Evolutionary conservation across 2,797 vertebrate species (phyloP).

Genomic region (Luscinia luscinia): DNA sequence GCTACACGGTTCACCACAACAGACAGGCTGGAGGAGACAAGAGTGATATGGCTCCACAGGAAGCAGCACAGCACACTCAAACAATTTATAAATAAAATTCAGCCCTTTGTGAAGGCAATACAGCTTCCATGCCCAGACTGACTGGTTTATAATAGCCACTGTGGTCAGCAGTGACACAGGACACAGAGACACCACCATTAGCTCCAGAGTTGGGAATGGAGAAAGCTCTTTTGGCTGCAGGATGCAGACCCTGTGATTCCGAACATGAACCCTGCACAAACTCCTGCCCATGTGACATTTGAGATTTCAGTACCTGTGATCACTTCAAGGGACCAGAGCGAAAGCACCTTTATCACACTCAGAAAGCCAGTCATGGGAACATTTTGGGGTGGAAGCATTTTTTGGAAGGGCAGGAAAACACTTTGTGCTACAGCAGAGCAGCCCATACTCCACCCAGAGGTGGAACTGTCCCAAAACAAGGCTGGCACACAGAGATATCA

Average conservation of each 20-base stretch:
- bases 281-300: background rate
- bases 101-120: background rate
- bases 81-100: constrained; percentile 17
- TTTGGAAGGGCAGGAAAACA: background rate
- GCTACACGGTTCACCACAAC: background rate
- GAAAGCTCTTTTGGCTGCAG: background rate
- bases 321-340: background rate
- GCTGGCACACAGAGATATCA: background rate
- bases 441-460: background rate
- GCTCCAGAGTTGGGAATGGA: background rate
- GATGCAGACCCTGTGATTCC: background rate
- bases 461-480: background rate
- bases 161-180: background rate
- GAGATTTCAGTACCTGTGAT: background rate
- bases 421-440: background rate
- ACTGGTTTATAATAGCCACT: background rate
- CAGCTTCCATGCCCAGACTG: background rate
- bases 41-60: background rate
- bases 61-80: background rate
- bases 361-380: background rate
- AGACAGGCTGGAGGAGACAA: constrained; percentile 7
- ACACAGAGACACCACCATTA: background rate
- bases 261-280: background rate
- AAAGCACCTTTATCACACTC: background rate
- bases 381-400: background rate